Evolutionary conservation across 1,140 invertebrate species (phyloP).

Genomic region (Globodera ellingtonae): DNA sequence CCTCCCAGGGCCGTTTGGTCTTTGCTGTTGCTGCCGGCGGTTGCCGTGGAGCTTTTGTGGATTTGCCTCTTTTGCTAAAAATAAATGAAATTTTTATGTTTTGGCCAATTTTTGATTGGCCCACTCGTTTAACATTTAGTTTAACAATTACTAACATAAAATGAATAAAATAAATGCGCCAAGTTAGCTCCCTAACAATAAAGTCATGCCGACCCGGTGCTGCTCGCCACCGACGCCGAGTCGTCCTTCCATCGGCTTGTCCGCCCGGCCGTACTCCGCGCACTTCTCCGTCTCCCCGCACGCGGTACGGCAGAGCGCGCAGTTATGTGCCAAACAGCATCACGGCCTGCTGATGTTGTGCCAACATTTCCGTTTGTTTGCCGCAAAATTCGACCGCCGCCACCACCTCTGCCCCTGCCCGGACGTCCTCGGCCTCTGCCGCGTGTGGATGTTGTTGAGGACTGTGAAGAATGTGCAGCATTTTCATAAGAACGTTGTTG

Average conservation of each 20-base stretch:
- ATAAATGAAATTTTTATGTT: not conserved
- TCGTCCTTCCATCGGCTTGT: not conserved
- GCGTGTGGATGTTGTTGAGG: too few relatives aligned
- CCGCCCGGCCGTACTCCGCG: too few relatives aligned
- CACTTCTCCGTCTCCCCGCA: not conserved
- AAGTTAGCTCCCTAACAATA: too few relatives aligned
- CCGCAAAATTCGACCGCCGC: not conserved
- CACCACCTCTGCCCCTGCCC: not conserved
- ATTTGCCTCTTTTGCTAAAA: not conserved
- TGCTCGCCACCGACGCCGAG: not conserved
- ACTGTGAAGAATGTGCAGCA: not conserved
- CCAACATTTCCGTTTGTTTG: not conserved
- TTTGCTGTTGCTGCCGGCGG: not conserved
- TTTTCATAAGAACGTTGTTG: not conserved
- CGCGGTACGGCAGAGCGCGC: not conserved
- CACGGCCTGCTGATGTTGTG: not conserved
- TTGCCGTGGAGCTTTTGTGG: not conserved
- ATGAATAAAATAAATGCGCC: too few relatives aligned
- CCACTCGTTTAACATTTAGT: too few relatives aligned
- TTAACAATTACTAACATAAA: too few relatives aligned
- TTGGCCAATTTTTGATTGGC: too few relatives aligned
- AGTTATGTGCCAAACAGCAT: not conserved
- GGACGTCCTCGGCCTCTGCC: not conserved
- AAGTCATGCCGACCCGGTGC: not conserved
- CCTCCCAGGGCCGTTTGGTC: slow-evolving; percentile 34